These are phyloP conservation scores for Cylas formicarius DNA, from an alignment of 1,140 invertebrate species.

Conservation along the genomic window DNA sequence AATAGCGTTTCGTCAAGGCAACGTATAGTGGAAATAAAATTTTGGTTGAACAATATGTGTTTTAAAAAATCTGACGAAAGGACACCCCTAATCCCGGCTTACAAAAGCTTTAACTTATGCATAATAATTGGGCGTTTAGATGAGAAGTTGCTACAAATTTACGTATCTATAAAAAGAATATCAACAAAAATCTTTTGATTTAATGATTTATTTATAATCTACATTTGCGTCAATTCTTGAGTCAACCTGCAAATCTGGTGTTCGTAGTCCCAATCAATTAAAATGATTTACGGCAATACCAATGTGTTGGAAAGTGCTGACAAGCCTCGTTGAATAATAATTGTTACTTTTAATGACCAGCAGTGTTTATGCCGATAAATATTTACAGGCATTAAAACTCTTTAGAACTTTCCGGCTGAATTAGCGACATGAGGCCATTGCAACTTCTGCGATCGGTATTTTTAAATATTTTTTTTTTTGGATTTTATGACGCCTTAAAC, in stretches of 20 bases:
- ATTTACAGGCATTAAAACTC: constrained; percentile 11
- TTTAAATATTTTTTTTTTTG: constrained; percentile 2
- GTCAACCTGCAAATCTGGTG: constrained; percentile 3
- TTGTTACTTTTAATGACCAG: constrained; percentile 18
- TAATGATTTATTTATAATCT: background rate
- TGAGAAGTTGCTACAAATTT: background rate
- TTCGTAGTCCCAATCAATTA: constrained; percentile 13
- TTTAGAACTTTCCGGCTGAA: constrained; percentile 10
- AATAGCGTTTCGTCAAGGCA: no score
- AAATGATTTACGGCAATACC: constrained; percentile 15
- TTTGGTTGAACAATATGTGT: no score
- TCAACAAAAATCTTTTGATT: background rate
- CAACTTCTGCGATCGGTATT: constrained; percentile 3
- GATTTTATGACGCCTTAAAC: background rate
- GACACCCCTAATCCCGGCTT: no score
- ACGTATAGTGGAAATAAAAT: no score
- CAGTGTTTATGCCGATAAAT: constrained; percentile 18
- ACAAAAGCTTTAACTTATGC: no score
- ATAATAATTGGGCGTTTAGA: background rate
- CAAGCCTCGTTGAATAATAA: constrained; percentile 14
- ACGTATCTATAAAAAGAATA: background rate
- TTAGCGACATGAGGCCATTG: constrained; percentile 5
- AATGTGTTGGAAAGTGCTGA: constrained; percentile 19
- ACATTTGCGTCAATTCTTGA: background rate
- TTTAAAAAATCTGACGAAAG: no score